A percentile compares a stretch with the other conserved stretches of the same genome.
Conservation (phyloP, 1,140 invertebrate genomes). For the Tenebrio molitor region DNA sequence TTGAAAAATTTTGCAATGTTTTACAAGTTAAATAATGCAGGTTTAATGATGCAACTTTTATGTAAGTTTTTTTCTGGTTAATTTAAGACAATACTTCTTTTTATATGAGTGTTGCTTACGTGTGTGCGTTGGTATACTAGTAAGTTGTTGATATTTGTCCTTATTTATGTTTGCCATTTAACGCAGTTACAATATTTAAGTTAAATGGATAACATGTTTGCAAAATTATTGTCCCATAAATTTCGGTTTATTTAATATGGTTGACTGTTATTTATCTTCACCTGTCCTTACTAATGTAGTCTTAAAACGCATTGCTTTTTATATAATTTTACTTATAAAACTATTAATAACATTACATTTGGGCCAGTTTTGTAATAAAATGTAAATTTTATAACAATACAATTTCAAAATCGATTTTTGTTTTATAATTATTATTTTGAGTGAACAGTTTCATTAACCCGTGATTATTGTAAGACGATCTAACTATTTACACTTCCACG, state of each 20-base stretch:
- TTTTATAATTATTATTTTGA: conserved; percentile 22
- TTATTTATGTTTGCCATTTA: conserved; percentile 34
- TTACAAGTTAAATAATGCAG: conserved; percentile 22
- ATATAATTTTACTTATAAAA: conserved; percentile 37
- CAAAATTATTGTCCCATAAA: conserved; percentile 38
- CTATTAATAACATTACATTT: conserved; percentile 36
- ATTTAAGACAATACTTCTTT: conserved; percentile 44
- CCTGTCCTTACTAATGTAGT: conserved; percentile 22
- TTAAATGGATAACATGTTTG: conserved; percentile 41
- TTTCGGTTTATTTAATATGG: conserved; percentile 15
- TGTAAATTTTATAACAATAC: conserved; percentile 33
- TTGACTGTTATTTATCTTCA: conserved; percentile 35
- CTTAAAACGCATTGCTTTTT: conserved; percentile 21
- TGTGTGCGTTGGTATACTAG: conserved; percentile 39
- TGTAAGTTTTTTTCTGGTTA: conserved; percentile 41
- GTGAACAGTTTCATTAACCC: background rate
- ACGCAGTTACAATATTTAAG: conserved; percentile 23
- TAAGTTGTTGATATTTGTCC: conserved; percentile 43
- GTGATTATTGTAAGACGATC: background rate
- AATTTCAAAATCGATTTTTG: conserved; percentile 25
- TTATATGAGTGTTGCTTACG: conserved; percentile 45
- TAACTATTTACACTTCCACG: conserved; percentile 6
- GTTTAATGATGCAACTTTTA: conserved; percentile 35
- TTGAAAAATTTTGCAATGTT: conserved; percentile 35
- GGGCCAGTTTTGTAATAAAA: conserved; percentile 37